Evolutionary conservation across 2,888 invertebrate genomes (phyloP).

Genomic region (Synergus gifuensis): DNA sequence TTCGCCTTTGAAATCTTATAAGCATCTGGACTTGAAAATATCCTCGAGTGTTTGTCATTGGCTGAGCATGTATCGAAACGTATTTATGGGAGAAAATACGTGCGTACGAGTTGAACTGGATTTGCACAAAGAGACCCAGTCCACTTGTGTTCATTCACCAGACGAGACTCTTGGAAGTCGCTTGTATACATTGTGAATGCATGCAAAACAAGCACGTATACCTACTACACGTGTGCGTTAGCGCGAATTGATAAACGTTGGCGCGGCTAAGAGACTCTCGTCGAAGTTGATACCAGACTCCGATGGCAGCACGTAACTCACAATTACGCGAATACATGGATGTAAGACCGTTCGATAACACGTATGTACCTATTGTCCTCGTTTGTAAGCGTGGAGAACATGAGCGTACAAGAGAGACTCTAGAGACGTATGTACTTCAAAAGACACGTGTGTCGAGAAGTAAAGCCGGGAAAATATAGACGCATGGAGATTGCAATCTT

Average conservation of each 20-base stretch:
- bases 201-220: constrained; percentile 48
- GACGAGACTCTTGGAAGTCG: constrained; percentile 17
- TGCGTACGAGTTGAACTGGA: constrained; percentile 10
- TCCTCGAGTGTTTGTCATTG: not conserved
- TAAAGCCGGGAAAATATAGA: too few relatives aligned
- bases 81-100: not conserved
- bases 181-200: constrained; percentile 18
- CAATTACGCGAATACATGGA: constrained; percentile 47
- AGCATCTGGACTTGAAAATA: constrained; percentile 7
- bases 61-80: not conserved
- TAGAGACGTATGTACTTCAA: too few relatives aligned
- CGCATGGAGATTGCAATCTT: constrained; percentile 1
- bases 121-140: constrained; percentile 17
- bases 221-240: constrained; percentile 49
- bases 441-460: too few relatives aligned
- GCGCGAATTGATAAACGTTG: constrained; percentile 52
- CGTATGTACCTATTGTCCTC: constrained; percentile 41
- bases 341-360: constrained; percentile 44
- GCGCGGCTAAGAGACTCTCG: constrained; percentile 32
- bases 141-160: constrained; percentile 7
- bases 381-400: constrained; percentile 20
- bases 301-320: constrained; percentile 48
- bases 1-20: constrained; percentile 2
- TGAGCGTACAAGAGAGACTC: too few relatives aligned
- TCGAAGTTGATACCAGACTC: constrained; percentile 44